Percentiles rank a stretch among this genome's conserved stretches.
Evolutionary conservation across 2,888 invertebrate genomes (phyloP).

Genomic region (Eurytoma californica): DNA sequence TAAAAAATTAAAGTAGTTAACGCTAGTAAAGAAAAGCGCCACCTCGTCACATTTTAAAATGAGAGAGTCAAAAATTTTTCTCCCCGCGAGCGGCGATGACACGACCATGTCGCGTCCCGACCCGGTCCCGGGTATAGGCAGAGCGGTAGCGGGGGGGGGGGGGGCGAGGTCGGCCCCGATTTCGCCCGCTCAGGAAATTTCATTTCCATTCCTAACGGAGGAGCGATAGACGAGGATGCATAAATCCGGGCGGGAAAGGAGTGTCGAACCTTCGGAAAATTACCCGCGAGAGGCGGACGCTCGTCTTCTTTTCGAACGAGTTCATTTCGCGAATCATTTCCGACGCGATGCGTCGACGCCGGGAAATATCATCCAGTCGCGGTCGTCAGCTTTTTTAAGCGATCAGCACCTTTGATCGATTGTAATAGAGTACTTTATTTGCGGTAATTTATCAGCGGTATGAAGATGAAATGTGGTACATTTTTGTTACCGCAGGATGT

Average conservation of each 20-base stretch:
- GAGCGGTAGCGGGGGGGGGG: background rate
- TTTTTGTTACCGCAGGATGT: too few relatives aligned
- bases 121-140: background rate
- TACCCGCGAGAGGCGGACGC: background rate
- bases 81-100: background rate
- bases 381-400: too few relatives aligned
- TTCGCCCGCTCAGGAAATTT: constrained; percentile 44
- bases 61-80: background rate
- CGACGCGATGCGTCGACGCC: background rate
- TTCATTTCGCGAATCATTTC: constrained; percentile 28
- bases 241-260: constrained; percentile 9
- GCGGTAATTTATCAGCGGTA: too few relatives aligned
- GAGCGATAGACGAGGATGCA: constrained; percentile 15
- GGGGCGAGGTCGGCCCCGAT: background rate
- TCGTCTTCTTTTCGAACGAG: constrained; percentile 15
- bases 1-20: too few relatives aligned
- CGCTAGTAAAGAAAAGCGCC: background rate
- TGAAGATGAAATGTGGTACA: too few relatives aligned
- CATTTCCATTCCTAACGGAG: constrained; percentile 34
- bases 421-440: too few relatives aligned
- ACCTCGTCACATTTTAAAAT: background rate
- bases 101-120: background rate
- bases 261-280: constrained; percentile 36
- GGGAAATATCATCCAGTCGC: too few relatives aligned
- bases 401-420: too few relatives aligned